These are phyloP conservation scores for Brienomyrus longianalis DNA, from an alignment of 2,113 vertebrate genomes.

Conservation along the genomic window DNA sequence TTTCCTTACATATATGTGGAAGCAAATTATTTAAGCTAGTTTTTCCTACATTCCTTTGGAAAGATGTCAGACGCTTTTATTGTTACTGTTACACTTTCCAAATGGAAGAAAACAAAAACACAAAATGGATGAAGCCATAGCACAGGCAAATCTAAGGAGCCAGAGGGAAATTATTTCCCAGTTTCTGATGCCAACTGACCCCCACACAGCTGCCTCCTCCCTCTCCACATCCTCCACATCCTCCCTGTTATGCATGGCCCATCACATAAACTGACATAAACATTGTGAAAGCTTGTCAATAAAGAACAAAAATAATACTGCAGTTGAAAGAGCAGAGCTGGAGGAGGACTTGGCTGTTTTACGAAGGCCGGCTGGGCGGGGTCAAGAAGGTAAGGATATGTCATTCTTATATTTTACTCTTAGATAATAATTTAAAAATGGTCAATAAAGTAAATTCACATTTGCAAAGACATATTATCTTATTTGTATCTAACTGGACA, in stretches of 20 bases:
- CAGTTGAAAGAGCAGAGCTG: background rate
- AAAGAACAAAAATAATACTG: background rate
- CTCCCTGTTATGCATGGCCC: background rate
- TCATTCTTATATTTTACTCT: too few species aligned
- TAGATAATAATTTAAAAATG: too few species aligned
- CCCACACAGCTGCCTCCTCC: background rate
- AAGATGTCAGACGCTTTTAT: background rate
- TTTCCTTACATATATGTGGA: too few species aligned
- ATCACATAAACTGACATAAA: background rate
- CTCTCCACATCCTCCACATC: background rate
- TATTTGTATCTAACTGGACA: too few species aligned
- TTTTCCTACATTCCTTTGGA: background rate
- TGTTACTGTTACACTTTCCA: background rate
- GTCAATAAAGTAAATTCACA: too few species aligned
- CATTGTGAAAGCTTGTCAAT: background rate
- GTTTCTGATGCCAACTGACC: background rate
- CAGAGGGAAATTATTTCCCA: background rate
- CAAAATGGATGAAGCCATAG: too few species aligned
- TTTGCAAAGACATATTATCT: too few species aligned
- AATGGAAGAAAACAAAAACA: background rate
- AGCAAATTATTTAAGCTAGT: too few species aligned
- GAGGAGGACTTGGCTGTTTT: too few species aligned
- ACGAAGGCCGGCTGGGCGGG: too few species aligned
- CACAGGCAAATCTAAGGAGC: background rate
- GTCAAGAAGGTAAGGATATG: too few species aligned